Evolutionary conservation across 2,113 vertebrate species (phyloP).

Genomic region (Entosphenus tridentatus): DNA sequence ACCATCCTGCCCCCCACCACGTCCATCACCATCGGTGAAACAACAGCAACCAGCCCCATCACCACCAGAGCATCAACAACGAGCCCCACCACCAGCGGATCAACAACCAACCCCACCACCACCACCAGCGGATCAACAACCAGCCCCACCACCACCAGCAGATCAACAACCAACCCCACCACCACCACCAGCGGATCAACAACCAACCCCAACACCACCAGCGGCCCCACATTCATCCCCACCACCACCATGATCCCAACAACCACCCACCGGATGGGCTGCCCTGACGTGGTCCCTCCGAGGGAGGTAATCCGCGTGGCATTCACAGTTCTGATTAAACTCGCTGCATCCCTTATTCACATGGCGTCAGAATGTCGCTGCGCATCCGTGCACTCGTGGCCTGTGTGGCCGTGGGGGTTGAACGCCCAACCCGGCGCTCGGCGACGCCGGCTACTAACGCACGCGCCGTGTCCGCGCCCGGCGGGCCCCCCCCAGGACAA

Average conservation of each 20-base stretch:
- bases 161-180: neutral
- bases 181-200: neutral
- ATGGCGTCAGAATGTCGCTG: too few relatives aligned
- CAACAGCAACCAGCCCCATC: neutral
- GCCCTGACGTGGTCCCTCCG: neutral
- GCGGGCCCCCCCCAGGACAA: neutral
- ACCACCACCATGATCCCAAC: neutral
- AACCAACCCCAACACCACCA: neutral
- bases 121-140: neutral
- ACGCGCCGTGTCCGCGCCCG: too few relatives aligned
- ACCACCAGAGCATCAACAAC: neutral
- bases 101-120: neutral
- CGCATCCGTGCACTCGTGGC: too few relatives aligned
- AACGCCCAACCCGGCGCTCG: too few relatives aligned
- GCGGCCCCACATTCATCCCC: neutral
- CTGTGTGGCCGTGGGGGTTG: too few relatives aligned
- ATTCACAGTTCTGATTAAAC: too few relatives aligned
- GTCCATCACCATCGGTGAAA: neutral
- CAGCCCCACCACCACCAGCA: neutral
- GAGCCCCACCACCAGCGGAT: neutral
- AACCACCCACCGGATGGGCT: neutral
- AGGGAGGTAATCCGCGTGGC: neutral
- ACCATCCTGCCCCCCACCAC: slow-evolving; percentile 2
- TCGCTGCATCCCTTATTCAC: too few relatives aligned
- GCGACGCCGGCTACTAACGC: too few relatives aligned